Conservation (phyloP, 2,888 invertebrate species). For the Chloromyia formosa region DNA sequence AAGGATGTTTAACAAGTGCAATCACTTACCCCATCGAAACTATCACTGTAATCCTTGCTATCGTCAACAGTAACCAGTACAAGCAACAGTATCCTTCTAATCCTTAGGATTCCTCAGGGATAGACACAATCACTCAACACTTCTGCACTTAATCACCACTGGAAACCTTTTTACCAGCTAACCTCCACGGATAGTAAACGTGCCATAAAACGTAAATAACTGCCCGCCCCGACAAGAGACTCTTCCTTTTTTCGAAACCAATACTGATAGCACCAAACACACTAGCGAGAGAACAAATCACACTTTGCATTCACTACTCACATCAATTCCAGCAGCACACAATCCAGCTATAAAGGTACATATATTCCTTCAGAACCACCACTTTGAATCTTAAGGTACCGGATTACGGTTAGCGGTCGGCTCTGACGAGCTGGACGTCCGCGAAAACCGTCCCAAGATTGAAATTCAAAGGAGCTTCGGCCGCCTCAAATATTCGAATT, state of each 20-base stretch:
- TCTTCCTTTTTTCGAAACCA: neutral
- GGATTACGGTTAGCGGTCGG: no score
- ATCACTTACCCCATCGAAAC: slow-evolving; percentile 13
- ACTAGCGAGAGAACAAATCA: neutral
- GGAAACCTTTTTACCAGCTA: neutral
- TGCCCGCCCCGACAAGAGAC: neutral
- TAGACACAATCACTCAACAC: slow-evolving; percentile 3
- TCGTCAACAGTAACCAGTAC: neutral
- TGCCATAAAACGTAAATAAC: slow-evolving; percentile 9
- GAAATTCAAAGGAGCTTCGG: slow-evolving; percentile 1
- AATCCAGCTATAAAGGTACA: neutral
- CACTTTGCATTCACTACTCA: slow-evolving; percentile 13
- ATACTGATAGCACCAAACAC: neutral
- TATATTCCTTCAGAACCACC: neutral
- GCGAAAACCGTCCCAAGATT: neutral
- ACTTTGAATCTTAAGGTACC: no score
- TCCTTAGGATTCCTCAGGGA: neutral
- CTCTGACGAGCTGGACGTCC: neutral
- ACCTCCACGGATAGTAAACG: neutral
- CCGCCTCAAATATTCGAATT: slow-evolving; percentile 12
- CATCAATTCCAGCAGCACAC: slow-evolving; percentile 21
- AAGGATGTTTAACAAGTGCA: no score
- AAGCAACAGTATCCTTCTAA: slow-evolving; percentile 4
- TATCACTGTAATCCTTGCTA: slow-evolving; percentile 15
- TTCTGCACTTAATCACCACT: neutral